A percentile compares a stretch with the other conserved stretches of the same genome.
Evolutionary conservation across 1,140 invertebrate species (phyloP).

Genomic region (Lepidostoma basale): DNA sequence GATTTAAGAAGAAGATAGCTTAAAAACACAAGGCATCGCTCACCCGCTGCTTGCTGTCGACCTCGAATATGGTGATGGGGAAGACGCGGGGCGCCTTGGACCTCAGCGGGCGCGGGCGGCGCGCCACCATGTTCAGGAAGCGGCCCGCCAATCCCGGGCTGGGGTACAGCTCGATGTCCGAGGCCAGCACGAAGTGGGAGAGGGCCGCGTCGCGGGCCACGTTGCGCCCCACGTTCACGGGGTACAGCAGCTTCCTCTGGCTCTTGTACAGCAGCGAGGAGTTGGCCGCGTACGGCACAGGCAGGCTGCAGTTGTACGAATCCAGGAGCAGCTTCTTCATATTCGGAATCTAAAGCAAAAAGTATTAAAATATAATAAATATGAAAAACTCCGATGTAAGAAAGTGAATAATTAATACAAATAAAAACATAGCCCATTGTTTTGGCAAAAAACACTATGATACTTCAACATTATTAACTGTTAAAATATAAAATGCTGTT

Average conservation of each 20-base stretch:
- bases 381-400: no score
- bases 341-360: constrained; percentile 67
- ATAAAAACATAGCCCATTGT: no score
- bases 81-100: constrained; percentile 76
- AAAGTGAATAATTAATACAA: no score
- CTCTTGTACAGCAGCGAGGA: constrained; percentile 74
- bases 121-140: constrained; percentile 83
- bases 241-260: constrained; percentile 81
- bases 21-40: not conserved
- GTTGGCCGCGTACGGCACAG: constrained; percentile 72
- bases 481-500: no score
- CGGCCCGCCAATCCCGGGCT: constrained; percentile 77
- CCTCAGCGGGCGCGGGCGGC: constrained; percentile 68
- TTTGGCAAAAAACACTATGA: no score
- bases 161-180: constrained; percentile 90
- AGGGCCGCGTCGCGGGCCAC: constrained; percentile 80
- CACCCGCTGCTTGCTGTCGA: constrained; percentile 68
- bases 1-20: no score
- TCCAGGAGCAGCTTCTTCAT: constrained; percentile 65
- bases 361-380: not conserved
- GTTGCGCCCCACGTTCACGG: constrained; percentile 87
- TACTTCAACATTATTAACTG: no score
- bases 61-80: constrained; percentile 83
- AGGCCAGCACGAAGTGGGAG: constrained; percentile 84
- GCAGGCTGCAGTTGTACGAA: constrained; percentile 71